These are phyloP conservation scores for Leptothorax acervorum DNA, from an alignment of 2,888 invertebrate genomes.

Conservation along the genomic window DNA sequence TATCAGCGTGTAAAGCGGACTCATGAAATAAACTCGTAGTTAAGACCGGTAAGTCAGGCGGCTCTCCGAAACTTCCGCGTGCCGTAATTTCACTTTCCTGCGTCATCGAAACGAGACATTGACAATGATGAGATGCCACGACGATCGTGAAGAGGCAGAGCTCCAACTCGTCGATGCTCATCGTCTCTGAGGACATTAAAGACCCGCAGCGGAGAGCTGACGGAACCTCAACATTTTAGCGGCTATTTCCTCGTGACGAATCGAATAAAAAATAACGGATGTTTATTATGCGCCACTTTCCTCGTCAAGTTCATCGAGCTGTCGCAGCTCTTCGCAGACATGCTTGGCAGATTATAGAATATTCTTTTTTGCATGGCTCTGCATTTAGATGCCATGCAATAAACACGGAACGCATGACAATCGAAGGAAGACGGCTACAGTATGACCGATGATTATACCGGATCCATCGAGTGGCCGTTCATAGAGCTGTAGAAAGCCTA, in stretches of 20 bases:
- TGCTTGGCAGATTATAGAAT: constrained; percentile 1
- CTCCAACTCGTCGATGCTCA: constrained; percentile 23
- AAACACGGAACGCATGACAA: constrained; percentile 34
- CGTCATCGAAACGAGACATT: constrained; percentile 17
- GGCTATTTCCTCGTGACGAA: constrained; percentile 33
- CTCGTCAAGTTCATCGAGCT: constrained; percentile 44
- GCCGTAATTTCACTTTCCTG: constrained; percentile 41
- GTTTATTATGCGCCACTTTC: constrained; percentile 45
- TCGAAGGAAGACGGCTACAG: constrained; percentile 16
- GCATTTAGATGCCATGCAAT: constrained; percentile 4
- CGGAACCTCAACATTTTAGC: constrained; percentile 40
- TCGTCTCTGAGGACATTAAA: constrained; percentile 32
- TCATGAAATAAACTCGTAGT: constrained; percentile 3
- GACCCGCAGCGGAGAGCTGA: constrained; percentile 16
- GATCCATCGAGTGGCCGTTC: constrained; percentile 28
- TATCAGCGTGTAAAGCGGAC: background rate
- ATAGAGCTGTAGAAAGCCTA: constrained; percentile 21
- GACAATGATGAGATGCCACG: constrained; percentile 19
- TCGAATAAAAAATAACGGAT: constrained; percentile 42
- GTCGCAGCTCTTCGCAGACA: background rate
- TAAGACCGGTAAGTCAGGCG: constrained; percentile 3
- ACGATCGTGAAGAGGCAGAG: constrained; percentile 19
- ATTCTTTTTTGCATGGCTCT: background rate
- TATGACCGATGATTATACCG: constrained; percentile 25
- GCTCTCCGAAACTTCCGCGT: constrained; percentile 24